Percentiles rank a stretch among this genome's conserved stretches.
Conservation (phyloP, 2,797 vertebrate genomes). For the Lagocephalus sceleratus region DNA sequence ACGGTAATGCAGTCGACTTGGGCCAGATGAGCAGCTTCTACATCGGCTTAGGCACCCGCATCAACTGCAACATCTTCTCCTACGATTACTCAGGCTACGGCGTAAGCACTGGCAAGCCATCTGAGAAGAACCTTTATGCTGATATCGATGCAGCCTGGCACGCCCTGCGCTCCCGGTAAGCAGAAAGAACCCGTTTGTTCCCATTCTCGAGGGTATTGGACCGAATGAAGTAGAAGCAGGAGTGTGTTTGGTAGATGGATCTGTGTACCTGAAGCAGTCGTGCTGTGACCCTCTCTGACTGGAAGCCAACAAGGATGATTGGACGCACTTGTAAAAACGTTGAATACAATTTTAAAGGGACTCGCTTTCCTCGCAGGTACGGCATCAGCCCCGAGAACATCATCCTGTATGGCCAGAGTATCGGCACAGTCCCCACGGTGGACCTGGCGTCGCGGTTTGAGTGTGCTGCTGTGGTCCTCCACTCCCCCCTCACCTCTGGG, state of each 20-base stretch:
- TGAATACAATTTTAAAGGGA: not conserved
- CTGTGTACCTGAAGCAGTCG: no score
- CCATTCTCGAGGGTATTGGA: not conserved
- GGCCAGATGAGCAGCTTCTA: slow-evolving; percentile 99
- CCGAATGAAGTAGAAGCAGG: slow-evolving; percentile 4
- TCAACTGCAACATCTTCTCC: slow-evolving; percentile 98
- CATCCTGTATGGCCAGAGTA: slow-evolving; percentile 95
- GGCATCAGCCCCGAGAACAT: slow-evolving; percentile 98
- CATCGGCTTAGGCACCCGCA: slow-evolving; percentile 91
- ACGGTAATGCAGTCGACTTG: slow-evolving; percentile 94
- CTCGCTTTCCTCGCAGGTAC: slow-evolving; percentile 74
- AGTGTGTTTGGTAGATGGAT: slow-evolving; percentile 2
- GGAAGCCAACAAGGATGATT: not conserved
- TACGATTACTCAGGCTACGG: slow-evolving; percentile 98
- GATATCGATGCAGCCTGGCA: slow-evolving; percentile 98
- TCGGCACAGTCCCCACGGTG: slow-evolving; percentile 95
- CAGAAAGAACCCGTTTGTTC: slow-evolving; percentile 2
- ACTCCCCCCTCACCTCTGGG: slow-evolving; percentile 95
- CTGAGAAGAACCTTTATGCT: slow-evolving; percentile 94
- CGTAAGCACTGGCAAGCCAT: slow-evolving; percentile 90
- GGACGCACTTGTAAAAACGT: no score
- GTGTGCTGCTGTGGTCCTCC: slow-evolving; percentile 94
- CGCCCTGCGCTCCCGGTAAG: slow-evolving; percentile 88
- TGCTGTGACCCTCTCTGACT: not conserved
- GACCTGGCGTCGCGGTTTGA: slow-evolving; percentile 96